A percentile compares a stretch with the other conserved stretches of the same genome.
Evolutionary conservation across 2,797 vertebrate genomes (phyloP).

Genomic region (Cetoscarus ocellatus): DNA sequence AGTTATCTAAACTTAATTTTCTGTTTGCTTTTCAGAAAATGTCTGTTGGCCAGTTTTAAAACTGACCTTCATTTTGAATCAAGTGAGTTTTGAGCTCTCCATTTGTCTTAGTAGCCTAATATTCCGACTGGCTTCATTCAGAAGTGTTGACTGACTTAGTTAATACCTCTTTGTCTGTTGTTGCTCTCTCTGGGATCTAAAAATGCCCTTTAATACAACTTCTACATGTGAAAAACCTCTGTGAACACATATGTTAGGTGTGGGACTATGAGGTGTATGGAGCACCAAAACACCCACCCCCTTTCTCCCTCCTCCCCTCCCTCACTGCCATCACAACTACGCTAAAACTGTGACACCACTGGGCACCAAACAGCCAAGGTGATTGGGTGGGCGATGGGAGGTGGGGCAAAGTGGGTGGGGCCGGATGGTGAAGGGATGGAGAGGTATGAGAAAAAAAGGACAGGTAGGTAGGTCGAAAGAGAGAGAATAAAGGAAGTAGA

Average conservation of each 20-base stretch:
- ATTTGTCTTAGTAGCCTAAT: slow-evolving; percentile 6
- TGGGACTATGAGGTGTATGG: slow-evolving; percentile 59
- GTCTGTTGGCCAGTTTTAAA: slow-evolving; percentile 8
- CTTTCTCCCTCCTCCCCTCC: slow-evolving; percentile 65
- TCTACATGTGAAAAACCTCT: slow-evolving; percentile 33
- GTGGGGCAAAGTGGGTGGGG: slow-evolving; percentile 48
- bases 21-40: neutral
- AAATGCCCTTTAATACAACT: slow-evolving; percentile 18
- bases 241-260: slow-evolving; percentile 36
- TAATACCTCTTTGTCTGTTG: slow-evolving; percentile 12
- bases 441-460: slow-evolving; percentile 46
- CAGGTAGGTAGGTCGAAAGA: slow-evolving; percentile 22
- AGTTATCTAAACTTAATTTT: neutral
- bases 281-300: slow-evolving; percentile 66
- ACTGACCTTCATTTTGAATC: neutral
- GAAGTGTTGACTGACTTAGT: slow-evolving; percentile 19
- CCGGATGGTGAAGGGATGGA: slow-evolving; percentile 61
- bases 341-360: slow-evolving; percentile 71
- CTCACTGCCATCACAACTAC: slow-evolving; percentile 40
- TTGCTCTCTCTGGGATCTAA: slow-evolving; percentile 24
- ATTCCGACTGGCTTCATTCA: slow-evolving; percentile 1
- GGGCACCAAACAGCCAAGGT: slow-evolving; percentile 80
- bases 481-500: slow-evolving; percentile 27
- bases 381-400: slow-evolving; percentile 65
- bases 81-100: slow-evolving; percentile 5